Conservation (phyloP, 35 echinoderm and acorn worm species). For the Patiria miniata region DNA sequence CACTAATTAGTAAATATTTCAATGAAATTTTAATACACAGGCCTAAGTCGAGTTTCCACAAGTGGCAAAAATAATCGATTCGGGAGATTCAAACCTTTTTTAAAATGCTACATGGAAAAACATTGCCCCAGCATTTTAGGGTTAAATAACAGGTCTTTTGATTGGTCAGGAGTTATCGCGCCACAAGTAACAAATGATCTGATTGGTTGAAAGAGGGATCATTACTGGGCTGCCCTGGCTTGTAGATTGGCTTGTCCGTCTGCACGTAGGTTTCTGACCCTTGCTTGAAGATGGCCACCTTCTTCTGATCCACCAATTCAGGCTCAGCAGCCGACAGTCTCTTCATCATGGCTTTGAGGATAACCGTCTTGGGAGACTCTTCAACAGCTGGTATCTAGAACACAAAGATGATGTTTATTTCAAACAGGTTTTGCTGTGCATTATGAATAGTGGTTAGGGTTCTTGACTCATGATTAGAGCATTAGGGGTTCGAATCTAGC, state of each 20-base stretch:
- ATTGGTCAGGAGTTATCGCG: not conserved
- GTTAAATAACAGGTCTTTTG: no score
- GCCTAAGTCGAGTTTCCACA: not conserved
- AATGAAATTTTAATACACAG: not conserved
- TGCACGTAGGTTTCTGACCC: constrained; percentile 75
- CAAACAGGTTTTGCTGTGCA: no score
- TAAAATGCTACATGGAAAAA: no score
- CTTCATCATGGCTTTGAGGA: constrained; percentile 1
- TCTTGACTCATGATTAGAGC: no score
- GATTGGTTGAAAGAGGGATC: not conserved
- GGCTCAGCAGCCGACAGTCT: not conserved
- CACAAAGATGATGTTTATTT: not conserved
- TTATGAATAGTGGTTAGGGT: no score
- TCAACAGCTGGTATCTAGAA: constrained; percentile 35
- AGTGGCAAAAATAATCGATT: not conserved
- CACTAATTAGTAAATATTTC: not conserved
- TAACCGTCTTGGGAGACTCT: not conserved
- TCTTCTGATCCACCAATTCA: constrained; percentile 37
- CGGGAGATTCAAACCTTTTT: no score
- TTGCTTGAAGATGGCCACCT: constrained; percentile 27
- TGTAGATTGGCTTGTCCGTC: constrained; percentile 96
- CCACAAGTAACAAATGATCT: no score
- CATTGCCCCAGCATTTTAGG: no score
- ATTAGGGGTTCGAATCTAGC: no score
- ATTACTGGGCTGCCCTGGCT: constrained; percentile 85